phyloP scores from a whole-genome alignment of 1,140 invertebrate species.

The Drosophila oshimai region DNA sequence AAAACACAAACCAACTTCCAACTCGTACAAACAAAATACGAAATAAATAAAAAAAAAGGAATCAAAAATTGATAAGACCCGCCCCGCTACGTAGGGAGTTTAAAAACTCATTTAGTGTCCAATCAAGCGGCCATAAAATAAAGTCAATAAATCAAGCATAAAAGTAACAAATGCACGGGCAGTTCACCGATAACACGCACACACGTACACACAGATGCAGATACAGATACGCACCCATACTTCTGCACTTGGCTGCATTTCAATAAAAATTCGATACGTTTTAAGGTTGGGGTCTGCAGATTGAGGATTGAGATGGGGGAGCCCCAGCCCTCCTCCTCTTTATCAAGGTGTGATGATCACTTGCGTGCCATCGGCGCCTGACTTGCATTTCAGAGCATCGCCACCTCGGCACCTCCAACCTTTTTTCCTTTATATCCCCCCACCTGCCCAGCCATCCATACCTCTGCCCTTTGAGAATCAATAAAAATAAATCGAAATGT shows the following conservation, averaged over 20 bases:
- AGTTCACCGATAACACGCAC: slow-evolving; percentile 70
- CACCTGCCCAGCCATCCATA: background rate
- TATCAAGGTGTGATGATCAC: slow-evolving; percentile 81
- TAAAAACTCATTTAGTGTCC: slow-evolving; percentile 81
- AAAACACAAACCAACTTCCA: slow-evolving; percentile 25
- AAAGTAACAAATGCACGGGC: slow-evolving; percentile 77
- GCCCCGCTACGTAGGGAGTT: slow-evolving; percentile 73
- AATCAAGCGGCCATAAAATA: slow-evolving; percentile 80
- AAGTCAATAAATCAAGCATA: slow-evolving; percentile 80
- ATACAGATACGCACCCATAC: slow-evolving; percentile 16
- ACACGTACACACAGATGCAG: slow-evolving; percentile 19
- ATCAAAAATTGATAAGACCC: slow-evolving; percentile 70
- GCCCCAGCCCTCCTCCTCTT: slow-evolving; percentile 20
- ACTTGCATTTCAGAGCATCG: slow-evolving; percentile 73
- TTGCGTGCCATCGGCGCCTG: slow-evolving; percentile 79
- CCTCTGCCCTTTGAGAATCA: slow-evolving; percentile 51
- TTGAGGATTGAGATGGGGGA: slow-evolving; percentile 13
- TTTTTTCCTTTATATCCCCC: background rate
- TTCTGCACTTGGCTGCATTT: slow-evolving; percentile 50
- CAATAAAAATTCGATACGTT: slow-evolving; percentile 80
- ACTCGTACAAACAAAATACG: background rate
- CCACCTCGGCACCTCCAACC: slow-evolving; percentile 34
- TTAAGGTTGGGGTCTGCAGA: slow-evolving; percentile 2
- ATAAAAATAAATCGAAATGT: slow-evolving; percentile 81
- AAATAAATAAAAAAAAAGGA: slow-evolving; percentile 16